Conservation (phyloP, 1,140 invertebrate species). For the Aricia agestis region DNA sequence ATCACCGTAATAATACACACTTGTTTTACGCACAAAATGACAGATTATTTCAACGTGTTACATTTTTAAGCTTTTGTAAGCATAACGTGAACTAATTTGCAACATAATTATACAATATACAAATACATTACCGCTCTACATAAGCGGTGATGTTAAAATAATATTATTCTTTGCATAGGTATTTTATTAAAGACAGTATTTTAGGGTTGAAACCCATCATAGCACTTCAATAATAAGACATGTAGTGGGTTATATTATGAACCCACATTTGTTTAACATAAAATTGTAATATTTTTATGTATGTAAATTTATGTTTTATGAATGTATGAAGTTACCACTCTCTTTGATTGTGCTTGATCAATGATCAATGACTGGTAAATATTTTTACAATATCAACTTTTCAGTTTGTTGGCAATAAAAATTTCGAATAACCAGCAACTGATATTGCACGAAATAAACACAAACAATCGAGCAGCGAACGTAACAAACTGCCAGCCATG, state of each 20-base stretch:
- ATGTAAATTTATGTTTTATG: too few species aligned
- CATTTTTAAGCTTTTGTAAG: neutral
- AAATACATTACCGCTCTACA: too few species aligned
- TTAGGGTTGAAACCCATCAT: too few species aligned
- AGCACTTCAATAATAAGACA: too few species aligned
- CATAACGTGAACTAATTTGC: neutral
- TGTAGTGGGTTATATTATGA: too few species aligned
- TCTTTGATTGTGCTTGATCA: neutral
- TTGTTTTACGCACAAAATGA: constrained; percentile 1
- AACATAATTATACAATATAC: neutral
- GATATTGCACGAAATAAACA: constrained; percentile 4
- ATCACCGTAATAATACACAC: neutral
- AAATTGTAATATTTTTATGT: too few species aligned
- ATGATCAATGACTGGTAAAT: neutral
- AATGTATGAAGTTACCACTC: too few species aligned
- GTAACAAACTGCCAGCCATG: neutral
- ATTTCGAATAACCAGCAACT: neutral
- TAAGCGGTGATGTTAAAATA: neutral
- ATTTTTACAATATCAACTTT: neutral
- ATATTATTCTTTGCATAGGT: too few species aligned
- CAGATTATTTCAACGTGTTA: neutral
- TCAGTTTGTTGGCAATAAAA: neutral
- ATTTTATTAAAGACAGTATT: too few species aligned
- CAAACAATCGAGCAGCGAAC: constrained; percentile 17
- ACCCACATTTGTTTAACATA: too few species aligned